A percentile compares a stretch with the other conserved stretches of the same genome.
phyloP scores from a whole-genome alignment of 1,140 invertebrate species.

The fruit fly (Drosophila melanogaster) region Release_6_plus_ISO1_MT NC_004354.4:22676501-22677000 shows the following conservation, averaged over 20 bases:
- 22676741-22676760: no score
- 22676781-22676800: no score
- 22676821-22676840: no score
- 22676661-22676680: neutral
- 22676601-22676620: neutral
- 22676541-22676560: constrained; percentile 14
- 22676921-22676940: constrained; percentile 49
- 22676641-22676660: constrained; percentile 1
- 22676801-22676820: no score
- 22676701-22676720: no score
- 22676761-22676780: no score
- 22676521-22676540: constrained; percentile 57
- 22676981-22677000: neutral
- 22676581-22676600: constrained; percentile 57
- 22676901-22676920: constrained; percentile 49
- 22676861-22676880: constrained; percentile 1
- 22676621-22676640: no score
- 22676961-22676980: constrained; percentile 23
- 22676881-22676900: constrained; percentile 59
- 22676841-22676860: neutral
- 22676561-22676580: constrained; percentile 52
- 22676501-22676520: no score
- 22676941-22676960: constrained; percentile 40
- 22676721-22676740: no score
- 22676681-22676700: no score